Evolutionary conservation across 2,797 vertebrate genomes (phyloP), one percentile per base, ranked within the genome.

Genomic region (Rhynchonycteris naso): DNA sequence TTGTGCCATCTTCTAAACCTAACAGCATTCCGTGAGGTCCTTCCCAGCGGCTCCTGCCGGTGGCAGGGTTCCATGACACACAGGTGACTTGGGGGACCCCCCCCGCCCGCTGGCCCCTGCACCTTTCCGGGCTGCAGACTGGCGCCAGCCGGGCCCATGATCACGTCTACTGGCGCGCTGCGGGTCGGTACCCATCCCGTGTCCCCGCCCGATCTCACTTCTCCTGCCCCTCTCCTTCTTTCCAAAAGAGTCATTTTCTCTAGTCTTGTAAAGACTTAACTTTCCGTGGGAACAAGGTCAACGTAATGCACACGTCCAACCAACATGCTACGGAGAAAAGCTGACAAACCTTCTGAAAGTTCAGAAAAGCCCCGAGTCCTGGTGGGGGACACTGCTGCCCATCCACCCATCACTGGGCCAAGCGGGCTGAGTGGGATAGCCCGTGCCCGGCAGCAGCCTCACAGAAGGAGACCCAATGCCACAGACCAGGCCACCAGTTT

Each of bases 261-360:
- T 26, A 19, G 74, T 0, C 0, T 15, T 0, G 7, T 11, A 2
- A n/a, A 54, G n/a, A 56, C 3, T 28, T 13, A 14, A 13, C 2
- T 21, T 26, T 9, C 33, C 26, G 4, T 0, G 10, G 28, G 30
- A 7, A 74, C 21, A n/a, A 14, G 1, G 28, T 5, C 30, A 11
- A 12, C 1, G 0, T 8, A 3, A n/a, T 0, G 12, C 2, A 12
- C 2, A 12, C 5, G 11, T 28, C 24, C 58, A 52, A 13, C 24
- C 52, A 2, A 13, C 8, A 1, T 19, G 30, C 26, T 3, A 1
- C 30, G 26, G 7, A 76, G 43, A 28, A 61, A n/a, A n/a, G 0
- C 0, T 4, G 2, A 4, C 43, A 14, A 1, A 2, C 4, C 22
- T 22, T 19, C 7, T 6, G 6, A 18, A 43, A 26, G 65, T 35